Base-by-base conservation (phyloP, 2,113 vertebrate genomes). In the Archilochus colubris region DNA sequence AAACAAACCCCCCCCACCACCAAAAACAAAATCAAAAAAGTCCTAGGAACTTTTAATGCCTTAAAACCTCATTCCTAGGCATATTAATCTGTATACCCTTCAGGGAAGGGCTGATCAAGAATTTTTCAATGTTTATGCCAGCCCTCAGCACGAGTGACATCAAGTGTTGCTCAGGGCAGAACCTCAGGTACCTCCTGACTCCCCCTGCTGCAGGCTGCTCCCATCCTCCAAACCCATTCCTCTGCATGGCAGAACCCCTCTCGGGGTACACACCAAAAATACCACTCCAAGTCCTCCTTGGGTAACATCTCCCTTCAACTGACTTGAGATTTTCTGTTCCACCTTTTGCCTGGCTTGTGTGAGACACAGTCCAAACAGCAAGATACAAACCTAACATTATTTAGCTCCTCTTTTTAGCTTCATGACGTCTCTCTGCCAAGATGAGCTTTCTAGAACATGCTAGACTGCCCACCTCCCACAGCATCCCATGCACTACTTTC, bases 331-430 rank as follows among this genome's bases (percentile, higher is more conserved):
- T 80, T 92, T 94, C 93, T 89, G 87, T 95, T 96, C 89, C 79
- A 92, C 85, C 88, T 91, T 82, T 80, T 80, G 67, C 50, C 63
- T 80, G 36, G 61, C 67, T 88, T 46, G 17, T 14, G 55, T 61
- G 70, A 67, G 9, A 43, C 18, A 46, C 28, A n/a, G 25, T 53
- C 48, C 67, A 83, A 48, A 86, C 43, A 72, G 25, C 74, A 68
- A 86, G 68, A 88, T 1, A 94, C 73, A 88, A 95, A 95, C 81
- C 36, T 44, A 72, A 8, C 19, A 59, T 81, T n/a, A 70, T 78
- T 63, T 85, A 38, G 78, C 96, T 93, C 94, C 93, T 91, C 89
- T 89, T 92, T 93, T 86, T 92, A 96, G 86, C 81, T 54, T 58
- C 55, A 38, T 69, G 79, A 89, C 10, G 8, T 69, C 74, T 82